phyloP scores from a whole-genome alignment of 2,797 vertebrate species.

The Pteronotus mesoamericanus region DNA sequence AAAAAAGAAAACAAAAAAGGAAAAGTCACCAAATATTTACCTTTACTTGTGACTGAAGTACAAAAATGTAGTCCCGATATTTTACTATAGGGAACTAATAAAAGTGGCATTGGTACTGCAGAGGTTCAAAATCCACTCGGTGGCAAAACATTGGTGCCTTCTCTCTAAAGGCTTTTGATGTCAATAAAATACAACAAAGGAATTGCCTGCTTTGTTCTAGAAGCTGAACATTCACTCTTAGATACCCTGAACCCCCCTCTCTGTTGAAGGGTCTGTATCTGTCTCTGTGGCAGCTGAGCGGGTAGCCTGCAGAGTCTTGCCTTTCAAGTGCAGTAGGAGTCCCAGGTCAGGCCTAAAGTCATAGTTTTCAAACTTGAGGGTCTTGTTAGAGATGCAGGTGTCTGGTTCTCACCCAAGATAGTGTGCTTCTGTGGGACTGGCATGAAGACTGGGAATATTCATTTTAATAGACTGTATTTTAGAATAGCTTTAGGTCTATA shows the following conservation, averaged over 20 bases:
- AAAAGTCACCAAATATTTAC: not conserved
- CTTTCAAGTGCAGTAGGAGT: not conserved
- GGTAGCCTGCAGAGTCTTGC: not conserved
- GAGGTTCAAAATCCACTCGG: not conserved
- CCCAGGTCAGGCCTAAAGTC: not conserved
- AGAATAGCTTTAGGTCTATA: not conserved
- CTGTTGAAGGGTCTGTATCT: not conserved
- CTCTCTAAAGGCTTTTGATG: not conserved
- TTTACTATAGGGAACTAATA: not conserved
- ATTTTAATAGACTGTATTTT: not conserved
- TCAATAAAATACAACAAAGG: not conserved
- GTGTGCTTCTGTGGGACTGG: not conserved
- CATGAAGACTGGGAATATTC: not conserved
- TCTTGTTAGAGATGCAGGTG: not conserved
- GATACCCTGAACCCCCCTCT: not conserved
- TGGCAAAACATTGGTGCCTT: not conserved
- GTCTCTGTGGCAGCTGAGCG: not conserved
- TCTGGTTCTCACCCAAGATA: not conserved
- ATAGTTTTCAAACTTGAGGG: not conserved
- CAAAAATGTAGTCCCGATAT: not conserved
- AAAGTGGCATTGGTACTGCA: not conserved
- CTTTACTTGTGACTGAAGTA: not conserved
- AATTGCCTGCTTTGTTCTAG: not conserved
- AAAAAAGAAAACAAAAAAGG: not conserved
- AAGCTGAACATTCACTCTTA: not conserved